Evolutionary conservation across 1,140 invertebrate species (phyloP).

Genomic region (Euborellia annulipes): DNA sequence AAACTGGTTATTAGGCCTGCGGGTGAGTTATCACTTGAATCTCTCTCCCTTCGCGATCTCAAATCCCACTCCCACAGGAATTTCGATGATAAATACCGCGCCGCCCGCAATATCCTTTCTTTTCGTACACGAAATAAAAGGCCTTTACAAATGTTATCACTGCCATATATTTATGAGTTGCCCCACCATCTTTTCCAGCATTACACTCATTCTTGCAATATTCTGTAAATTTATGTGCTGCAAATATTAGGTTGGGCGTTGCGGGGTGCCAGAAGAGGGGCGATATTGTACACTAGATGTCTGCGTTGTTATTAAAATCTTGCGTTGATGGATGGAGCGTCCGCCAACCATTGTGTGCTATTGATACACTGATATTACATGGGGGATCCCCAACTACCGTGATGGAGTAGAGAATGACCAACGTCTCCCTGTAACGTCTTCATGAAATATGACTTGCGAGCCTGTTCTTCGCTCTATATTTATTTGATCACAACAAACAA

Average conservation of each 20-base stretch:
- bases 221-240: conserved; percentile 18
- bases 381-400: too few relatives aligned
- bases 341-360: conserved; percentile 6
- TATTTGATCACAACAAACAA: too few relatives aligned
- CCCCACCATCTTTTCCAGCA: conserved; percentile 14
- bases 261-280: background rate
- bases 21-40: too few relatives aligned
- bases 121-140: conserved; percentile 19
- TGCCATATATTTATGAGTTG: conserved; percentile 22
- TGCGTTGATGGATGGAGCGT: conserved; percentile 15
- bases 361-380: conserved; percentile 11
- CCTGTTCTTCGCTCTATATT: too few relatives aligned
- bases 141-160: conserved; percentile 23
- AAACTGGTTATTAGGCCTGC: too few relatives aligned
- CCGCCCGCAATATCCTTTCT: conserved; percentile 18
- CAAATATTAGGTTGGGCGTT: conserved; percentile 16
- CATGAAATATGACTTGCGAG: conserved; percentile 12
- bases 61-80: conserved; percentile 8
- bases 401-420: conserved; percentile 11
- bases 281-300: conserved; percentile 10
- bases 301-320: conserved; percentile 17
- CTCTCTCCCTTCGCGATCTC: conserved; percentile 5
- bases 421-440: conserved; percentile 9
- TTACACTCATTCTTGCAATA: conserved; percentile 19
- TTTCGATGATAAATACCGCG: conserved; percentile 19